Conservation (phyloP, 1,140 invertebrate genomes). For the Schlechtendalia chinensis region DNA sequence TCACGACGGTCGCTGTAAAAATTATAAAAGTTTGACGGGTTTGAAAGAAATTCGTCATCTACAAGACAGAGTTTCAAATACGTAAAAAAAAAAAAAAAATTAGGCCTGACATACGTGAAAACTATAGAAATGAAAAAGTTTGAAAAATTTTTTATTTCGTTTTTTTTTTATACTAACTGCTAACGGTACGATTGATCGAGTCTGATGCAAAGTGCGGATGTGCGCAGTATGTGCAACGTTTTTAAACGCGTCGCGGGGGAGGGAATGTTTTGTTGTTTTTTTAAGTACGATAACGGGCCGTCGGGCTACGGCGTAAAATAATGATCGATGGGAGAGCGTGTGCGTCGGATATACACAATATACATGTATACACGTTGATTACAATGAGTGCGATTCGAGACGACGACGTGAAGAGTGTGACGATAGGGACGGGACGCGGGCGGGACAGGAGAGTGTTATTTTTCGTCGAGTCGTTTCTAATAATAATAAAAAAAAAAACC, state of each 20-base stretch:
- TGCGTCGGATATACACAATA: too few species aligned
- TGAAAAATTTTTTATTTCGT: too few species aligned
- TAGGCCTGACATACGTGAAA: too few species aligned
- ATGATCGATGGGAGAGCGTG: constrained; percentile 37
- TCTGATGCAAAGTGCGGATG: neutral
- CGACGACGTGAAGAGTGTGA: neutral
- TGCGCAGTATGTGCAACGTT: neutral
- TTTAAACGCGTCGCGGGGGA: neutral
- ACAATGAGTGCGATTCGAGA: constrained; percentile 37
- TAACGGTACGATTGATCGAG: constrained; percentile 3
- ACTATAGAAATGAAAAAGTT: too few species aligned
- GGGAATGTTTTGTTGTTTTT: too few species aligned
- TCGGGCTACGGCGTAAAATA: neutral
- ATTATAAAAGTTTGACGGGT: too few species aligned
- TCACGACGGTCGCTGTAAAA: too few species aligned
- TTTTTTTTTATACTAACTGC: too few species aligned
- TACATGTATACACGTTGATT: constrained; percentile 38
- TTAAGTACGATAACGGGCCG: constrained; percentile 4
- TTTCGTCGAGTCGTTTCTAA: constrained; percentile 36
- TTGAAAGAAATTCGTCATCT: too few species aligned
- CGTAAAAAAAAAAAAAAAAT: too few species aligned
- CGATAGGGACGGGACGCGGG: neutral
- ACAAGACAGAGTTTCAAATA: too few species aligned
- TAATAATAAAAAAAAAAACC: neutral
- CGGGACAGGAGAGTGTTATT: constrained; percentile 12